Percentiles rank a stretch among this genome's conserved stretches.
Evolutionary conservation across 2,888 invertebrate species (phyloP).

Genomic region (Taenaris catops): DNA sequence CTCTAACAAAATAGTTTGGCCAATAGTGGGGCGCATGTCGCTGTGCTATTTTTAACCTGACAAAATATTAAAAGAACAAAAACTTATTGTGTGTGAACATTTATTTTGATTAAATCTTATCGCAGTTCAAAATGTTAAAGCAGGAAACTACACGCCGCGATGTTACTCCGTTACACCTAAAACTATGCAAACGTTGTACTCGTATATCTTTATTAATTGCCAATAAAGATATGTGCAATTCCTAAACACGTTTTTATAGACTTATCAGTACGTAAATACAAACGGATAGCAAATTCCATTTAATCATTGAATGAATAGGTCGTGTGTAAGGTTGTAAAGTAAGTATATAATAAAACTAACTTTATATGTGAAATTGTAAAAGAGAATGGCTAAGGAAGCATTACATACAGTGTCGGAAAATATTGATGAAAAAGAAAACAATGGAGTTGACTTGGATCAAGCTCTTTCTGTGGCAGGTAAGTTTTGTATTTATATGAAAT

Average conservation of each 20-base stretch:
- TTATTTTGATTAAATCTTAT: background rate
- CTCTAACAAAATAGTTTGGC: conserved; percentile 7
- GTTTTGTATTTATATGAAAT: background rate
- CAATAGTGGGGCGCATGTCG: conserved; percentile 11
- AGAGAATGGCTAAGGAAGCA: conserved; percentile 33
- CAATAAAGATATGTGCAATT: conserved; percentile 6
- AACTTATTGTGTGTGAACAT: background rate
- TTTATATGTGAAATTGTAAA: background rate
- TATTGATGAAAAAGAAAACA: conserved; percentile 23
- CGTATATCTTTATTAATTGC: background rate
- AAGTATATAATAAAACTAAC: background rate
- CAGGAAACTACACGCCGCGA: no score
- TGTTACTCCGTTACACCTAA: background rate
- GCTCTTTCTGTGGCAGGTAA: conserved; percentile 38
- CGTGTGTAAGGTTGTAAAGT: conserved; percentile 7
- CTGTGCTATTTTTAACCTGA: background rate
- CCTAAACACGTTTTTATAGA: conserved; percentile 6
- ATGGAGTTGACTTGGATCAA: conserved; percentile 49
- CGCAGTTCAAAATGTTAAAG: background rate
- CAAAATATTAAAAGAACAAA: background rate
- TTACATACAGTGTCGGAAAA: conserved; percentile 38
- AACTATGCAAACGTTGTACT: background rate
- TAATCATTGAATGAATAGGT: conserved; percentile 5
- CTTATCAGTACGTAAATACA: conserved; percentile 1
- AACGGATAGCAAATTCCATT: conserved; percentile 2